Base-by-base conservation (phyloP, 2,888 invertebrate genomes). In the Drosophila formosana region DNA sequence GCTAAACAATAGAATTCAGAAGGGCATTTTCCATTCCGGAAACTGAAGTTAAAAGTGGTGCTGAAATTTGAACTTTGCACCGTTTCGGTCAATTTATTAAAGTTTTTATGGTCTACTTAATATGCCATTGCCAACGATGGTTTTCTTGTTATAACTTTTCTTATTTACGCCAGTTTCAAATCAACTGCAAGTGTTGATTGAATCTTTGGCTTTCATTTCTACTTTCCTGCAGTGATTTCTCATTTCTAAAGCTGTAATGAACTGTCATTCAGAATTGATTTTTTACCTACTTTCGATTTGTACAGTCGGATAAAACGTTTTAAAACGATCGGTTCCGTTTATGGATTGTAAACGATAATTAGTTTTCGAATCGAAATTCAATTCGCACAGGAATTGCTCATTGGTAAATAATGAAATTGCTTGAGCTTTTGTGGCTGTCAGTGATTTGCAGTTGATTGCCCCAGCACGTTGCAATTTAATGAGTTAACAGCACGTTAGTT, bases 371-470 rank as follows among this genome's bases (percentile, higher is more conserved):
- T 23, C 25, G 2, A 25, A 45, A 45, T 13, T 25, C 4, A n/a
- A 8, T 34, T 23, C 53, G 13, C 23, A 18, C 66, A 32, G 9
- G 4, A 30, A 9, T n/a, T 13, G 13, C 37, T 26, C 46, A 49
- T 51, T 25, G 45, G 56, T 43, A 39, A 11, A 25, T 72, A 43
- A 60, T 76, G 55, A 7, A 39, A 43, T 58, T n/a, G 13, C 9
- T n/a, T 1, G 30, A 26, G 13, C 13, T 41, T 2, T 26, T 26
- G 32, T 11, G 39, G 3, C 28, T 53, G 13, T 9, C 3, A 32
- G 11, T 13, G 47, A 66, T 45, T 37, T 30, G 25, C 6, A 34
- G 7, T 43, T 37, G 1, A 64, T 43, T 41, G 50, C 6, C 6
- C 7, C 30, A 53, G 30, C 25, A 47, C 39, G 39, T 39, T 39